Conservation (phyloP, 2,797 vertebrate species). For the Phoeniculus purpureus region DNA sequence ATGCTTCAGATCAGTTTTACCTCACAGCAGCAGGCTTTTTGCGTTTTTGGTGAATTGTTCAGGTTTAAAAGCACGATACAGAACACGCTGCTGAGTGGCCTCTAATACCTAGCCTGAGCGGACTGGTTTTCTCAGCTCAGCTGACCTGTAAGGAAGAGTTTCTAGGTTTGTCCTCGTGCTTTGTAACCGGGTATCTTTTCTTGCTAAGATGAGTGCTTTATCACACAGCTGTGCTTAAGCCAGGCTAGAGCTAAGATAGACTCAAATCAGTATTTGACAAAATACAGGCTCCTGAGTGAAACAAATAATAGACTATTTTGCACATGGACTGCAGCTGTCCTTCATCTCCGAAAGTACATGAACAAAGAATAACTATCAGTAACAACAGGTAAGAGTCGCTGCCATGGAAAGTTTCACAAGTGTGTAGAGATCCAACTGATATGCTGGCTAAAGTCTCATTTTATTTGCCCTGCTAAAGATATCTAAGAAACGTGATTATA, state of each 20-base stretch:
- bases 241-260: not conserved
- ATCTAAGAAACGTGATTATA: not conserved
- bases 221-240: not conserved
- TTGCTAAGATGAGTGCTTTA: not conserved
- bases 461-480: not conserved
- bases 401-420: not conserved
- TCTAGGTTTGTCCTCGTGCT: not conserved
- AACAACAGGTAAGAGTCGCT: not conserved
- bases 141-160: not conserved
- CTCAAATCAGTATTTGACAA: conserved; percentile 37
- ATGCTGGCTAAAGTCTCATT: not conserved
- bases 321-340: not conserved
- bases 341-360: not conserved
- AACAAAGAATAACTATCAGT: not conserved
- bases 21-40: not conserved
- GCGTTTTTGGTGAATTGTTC: not conserved
- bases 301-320: not conserved
- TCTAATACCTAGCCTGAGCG: not conserved
- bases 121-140: not conserved
- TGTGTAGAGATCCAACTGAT: not conserved
- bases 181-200: not conserved
- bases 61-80: not conserved
- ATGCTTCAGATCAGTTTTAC: not conserved
- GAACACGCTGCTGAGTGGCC: not conserved
- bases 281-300: not conserved